Percentiles rank a stretch among this genome's conserved stretches.
These are phyloP conservation scores for Apostichopus parvimensis DNA, from an alignment of 35 echinoderm and acorn worm genomes.

Conservation along the genomic window DNA sequence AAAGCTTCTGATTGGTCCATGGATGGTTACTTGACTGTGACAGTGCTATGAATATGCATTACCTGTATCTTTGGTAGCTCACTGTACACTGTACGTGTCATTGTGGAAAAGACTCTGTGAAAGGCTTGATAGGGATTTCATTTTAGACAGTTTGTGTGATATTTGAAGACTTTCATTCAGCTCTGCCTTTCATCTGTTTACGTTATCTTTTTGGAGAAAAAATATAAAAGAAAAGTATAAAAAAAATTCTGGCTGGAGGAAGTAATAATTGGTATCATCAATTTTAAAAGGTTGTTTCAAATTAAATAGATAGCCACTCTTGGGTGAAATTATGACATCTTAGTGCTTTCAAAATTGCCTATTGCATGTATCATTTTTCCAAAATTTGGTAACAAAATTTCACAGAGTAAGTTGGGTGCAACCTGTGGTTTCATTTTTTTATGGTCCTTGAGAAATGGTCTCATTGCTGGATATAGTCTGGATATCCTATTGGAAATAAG, in stretches of 20 bases:
- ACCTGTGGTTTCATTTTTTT: background rate
- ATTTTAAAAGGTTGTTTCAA: background rate
- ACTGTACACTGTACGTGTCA: background rate
- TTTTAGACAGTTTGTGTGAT: background rate
- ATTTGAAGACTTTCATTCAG: background rate
- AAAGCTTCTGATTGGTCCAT: slow-evolving; percentile 45
- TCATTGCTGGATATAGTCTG: background rate
- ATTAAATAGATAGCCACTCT: background rate
- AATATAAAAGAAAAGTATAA: background rate
- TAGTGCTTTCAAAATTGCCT: background rate
- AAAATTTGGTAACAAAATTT: background rate
- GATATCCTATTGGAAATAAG: slow-evolving; percentile 28
- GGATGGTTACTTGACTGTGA: slow-evolving; percentile 9
- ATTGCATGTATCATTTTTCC: background rate
- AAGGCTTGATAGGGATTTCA: background rate
- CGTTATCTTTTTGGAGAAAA: background rate
- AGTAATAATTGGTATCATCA: background rate
- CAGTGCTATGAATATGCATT: slow-evolving; percentile 31
- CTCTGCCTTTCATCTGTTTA: slow-evolving; percentile 15
- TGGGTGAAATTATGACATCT: background rate
- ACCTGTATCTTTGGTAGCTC: background rate
- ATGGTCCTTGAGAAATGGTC: background rate
- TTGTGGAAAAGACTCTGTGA: slow-evolving; percentile 1
- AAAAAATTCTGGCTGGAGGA: background rate
- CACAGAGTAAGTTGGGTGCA: background rate